A percentile compares a stretch with the other conserved stretches of the same genome.
Evolutionary conservation across 2,888 invertebrate species (phyloP).

Genomic region (Coenonympha glycerion): DNA sequence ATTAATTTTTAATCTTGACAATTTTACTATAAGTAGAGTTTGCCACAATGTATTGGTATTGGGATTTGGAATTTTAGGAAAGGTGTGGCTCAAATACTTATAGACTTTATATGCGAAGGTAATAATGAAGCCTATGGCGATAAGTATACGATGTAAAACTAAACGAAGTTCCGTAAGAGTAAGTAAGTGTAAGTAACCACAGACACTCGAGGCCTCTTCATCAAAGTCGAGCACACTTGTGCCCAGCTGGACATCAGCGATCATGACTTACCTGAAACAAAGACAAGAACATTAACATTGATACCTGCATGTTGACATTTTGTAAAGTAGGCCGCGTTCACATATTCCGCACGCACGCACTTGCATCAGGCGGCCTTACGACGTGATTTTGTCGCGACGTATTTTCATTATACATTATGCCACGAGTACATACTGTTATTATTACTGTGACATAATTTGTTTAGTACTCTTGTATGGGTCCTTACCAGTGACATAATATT

Average conservation of each 20-base stretch:
- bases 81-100: too few species aligned
- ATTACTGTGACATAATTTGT: constrained; percentile 6
- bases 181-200: too few species aligned
- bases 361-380: constrained; percentile 52
- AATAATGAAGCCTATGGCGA: too few species aligned
- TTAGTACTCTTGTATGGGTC: background rate
- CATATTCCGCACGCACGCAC: constrained; percentile 49
- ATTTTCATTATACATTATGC: constrained; percentile 14
- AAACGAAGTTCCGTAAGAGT: too few species aligned
- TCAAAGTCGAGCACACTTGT: background rate
- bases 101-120: too few species aligned
- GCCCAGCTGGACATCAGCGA: background rate
- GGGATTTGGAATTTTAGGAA: too few species aligned
- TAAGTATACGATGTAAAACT: too few species aligned
- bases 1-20: too few species aligned
- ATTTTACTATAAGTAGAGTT: too few species aligned
- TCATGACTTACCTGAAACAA: constrained; percentile 52
- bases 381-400: constrained; percentile 38
- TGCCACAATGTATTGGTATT: too few species aligned
- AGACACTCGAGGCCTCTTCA: background rate
- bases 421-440: constrained; percentile 1
- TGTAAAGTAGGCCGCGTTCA: constrained; percentile 48
- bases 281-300: constrained; percentile 42
- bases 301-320: constrained; percentile 48
- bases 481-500: background rate